phyloP scores from a whole-genome alignment of 1,140 invertebrate species.

The Saccostrea cuccullata region DNA sequence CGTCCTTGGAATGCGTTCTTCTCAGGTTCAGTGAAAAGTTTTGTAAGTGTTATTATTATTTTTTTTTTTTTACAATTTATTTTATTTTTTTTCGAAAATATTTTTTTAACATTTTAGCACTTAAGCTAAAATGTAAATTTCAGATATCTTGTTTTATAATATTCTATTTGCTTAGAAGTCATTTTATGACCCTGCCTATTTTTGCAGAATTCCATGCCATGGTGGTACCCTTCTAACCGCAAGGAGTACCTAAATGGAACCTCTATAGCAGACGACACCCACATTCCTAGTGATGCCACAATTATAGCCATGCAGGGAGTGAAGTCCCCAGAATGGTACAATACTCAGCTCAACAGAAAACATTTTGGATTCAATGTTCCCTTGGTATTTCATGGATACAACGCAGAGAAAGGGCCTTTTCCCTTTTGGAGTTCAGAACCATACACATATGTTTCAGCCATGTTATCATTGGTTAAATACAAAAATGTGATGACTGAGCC shows the following conservation, averaged over 20 bases:
- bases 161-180: too few relatives aligned
- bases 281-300: not conserved
- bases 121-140: too few relatives aligned
- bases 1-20: constrained; percentile 60
- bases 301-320: constrained; percentile 60
- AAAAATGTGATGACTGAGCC: constrained; percentile 11
- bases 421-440: constrained; percentile 70
- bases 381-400: constrained; percentile 67
- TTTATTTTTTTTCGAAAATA: too few relatives aligned
- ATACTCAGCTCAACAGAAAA: constrained; percentile 40
- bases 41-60: not conserved
- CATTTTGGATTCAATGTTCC: constrained; percentile 55
- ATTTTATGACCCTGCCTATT: not conserved
- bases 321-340: constrained; percentile 51
- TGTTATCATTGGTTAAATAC: constrained; percentile 66
- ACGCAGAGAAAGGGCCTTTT: constrained; percentile 60
- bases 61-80: too few relatives aligned
- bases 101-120: too few relatives aligned
- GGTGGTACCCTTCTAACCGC: constrained; percentile 65
- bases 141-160: too few relatives aligned
- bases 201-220: constrained; percentile 61
- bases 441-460: constrained; percentile 66
- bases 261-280: constrained; percentile 36
- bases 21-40: constrained; percentile 60
- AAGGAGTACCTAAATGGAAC: constrained; percentile 64